phyloP scores from a whole-genome alignment of 2,888 invertebrate species.

The Pollenia amentaria region DNA sequence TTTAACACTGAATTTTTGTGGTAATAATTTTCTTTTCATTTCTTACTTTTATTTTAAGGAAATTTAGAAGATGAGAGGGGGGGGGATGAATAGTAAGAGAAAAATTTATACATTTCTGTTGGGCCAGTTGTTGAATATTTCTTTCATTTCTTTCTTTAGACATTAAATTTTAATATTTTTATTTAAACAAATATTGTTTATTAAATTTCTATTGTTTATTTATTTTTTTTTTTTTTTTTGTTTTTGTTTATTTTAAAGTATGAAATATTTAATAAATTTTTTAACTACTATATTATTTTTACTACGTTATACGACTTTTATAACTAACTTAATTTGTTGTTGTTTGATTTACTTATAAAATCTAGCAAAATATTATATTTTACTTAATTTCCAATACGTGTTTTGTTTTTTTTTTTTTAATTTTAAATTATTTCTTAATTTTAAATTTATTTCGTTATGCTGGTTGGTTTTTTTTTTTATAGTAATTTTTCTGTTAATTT shows the following conservation, averaged over 20 bases:
- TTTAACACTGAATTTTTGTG: slow-evolving; percentile 41
- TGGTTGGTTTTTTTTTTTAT: slow-evolving; percentile 48
- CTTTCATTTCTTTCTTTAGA: slow-evolving; percentile 34
- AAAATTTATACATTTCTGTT: slow-evolving; percentile 58
- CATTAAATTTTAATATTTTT: slow-evolving; percentile 44
- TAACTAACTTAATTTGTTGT: slow-evolving; percentile 64
- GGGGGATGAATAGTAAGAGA: slow-evolving; percentile 13
- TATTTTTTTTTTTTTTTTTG: too few relatives aligned
- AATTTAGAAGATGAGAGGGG: slow-evolving; percentile 19
- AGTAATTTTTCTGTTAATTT: slow-evolving; percentile 34
- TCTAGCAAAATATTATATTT: slow-evolving; percentile 66
- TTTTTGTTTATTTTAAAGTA: slow-evolving; percentile 52
- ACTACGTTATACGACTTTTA: slow-evolving; percentile 69
- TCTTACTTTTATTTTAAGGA: slow-evolving; percentile 27
- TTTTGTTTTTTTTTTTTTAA: slow-evolving; percentile 31
- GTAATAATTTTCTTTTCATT: background rate
- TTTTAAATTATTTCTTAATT: slow-evolving; percentile 49
- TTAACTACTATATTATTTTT: slow-evolving; percentile 65
- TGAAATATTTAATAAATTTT: slow-evolving; percentile 63
- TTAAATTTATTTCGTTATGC: slow-evolving; percentile 60
- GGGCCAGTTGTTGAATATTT: slow-evolving; percentile 39
- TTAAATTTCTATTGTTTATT: slow-evolving; percentile 36
- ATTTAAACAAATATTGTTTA: slow-evolving; percentile 70
- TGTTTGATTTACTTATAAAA: slow-evolving; percentile 65
- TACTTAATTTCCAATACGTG: slow-evolving; percentile 53